Evolutionary conservation across 2,888 invertebrate genomes (phyloP).

Genomic region (Odontocolon sp.): DNA sequence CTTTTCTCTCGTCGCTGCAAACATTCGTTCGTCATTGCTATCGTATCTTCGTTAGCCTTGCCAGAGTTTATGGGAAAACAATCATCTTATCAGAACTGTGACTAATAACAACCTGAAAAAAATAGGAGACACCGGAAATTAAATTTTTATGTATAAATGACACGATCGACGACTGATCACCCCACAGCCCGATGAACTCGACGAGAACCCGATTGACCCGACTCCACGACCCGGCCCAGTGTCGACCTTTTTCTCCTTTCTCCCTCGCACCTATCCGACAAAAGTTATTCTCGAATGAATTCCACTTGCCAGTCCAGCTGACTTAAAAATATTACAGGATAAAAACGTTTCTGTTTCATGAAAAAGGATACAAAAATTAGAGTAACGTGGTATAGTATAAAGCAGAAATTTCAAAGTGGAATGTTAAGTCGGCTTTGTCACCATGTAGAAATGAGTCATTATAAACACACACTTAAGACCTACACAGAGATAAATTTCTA

Average conservation of each 20-base stretch:
- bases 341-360: background rate
- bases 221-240: too few relatives aligned
- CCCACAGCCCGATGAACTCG: conserved; percentile 25
- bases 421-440: too few relatives aligned
- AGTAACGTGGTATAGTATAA: too few relatives aligned
- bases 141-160: background rate
- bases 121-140: background rate
- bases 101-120: too few relatives aligned
- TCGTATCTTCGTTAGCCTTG: background rate
- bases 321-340: background rate
- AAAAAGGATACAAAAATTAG: background rate
- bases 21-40: background rate
- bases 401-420: too few relatives aligned
- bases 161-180: background rate
- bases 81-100: too few relatives aligned
- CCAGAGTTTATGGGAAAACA: too few relatives aligned
- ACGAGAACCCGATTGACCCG: conserved; percentile 36
- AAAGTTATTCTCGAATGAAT: conserved; percentile 13
- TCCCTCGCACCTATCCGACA: background rate
- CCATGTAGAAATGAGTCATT: too few relatives aligned
- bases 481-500: too few relatives aligned
- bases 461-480: too few relatives aligned
- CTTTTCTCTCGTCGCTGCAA: background rate
- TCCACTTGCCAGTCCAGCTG: background rate
- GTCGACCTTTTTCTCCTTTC: conserved; percentile 33